phyloP scores from a whole-genome alignment of 2,888 invertebrate species.

The Galeopsomyia nigrocyanea region DNA sequence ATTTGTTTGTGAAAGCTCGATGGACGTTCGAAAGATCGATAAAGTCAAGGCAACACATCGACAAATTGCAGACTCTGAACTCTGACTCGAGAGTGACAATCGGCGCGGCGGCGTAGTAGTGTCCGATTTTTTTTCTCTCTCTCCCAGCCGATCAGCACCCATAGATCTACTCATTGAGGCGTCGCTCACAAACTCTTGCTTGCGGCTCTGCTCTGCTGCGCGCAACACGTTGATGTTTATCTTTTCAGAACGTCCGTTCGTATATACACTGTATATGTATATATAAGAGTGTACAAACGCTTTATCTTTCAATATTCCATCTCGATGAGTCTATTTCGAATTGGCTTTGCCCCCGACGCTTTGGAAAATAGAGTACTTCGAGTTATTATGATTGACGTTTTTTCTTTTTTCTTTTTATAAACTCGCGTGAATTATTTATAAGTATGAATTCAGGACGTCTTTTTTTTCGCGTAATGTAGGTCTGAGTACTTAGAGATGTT shows the following conservation, averaged over 20 bases:
- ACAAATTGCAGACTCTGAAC: slow-evolving; percentile 13
- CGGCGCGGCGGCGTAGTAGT: not conserved
- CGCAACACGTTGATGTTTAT: slow-evolving; percentile 25
- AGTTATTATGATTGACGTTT: no score
- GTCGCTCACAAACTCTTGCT: slow-evolving; percentile 30
- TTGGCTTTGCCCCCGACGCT: no score
- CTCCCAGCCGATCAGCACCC: not conserved
- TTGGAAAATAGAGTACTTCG: no score
- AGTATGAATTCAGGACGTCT: no score
- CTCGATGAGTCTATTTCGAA: slow-evolving; percentile 35
- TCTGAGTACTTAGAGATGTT: no score
- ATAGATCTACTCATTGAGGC: slow-evolving; percentile 28
- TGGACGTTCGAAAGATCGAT: not conserved
- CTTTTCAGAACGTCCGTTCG: slow-evolving; percentile 27
- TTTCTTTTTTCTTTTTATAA: no score
- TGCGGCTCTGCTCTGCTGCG: not conserved
- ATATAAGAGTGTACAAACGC: not conserved
- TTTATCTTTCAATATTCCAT: slow-evolving; percentile 31
- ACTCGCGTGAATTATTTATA: no score
- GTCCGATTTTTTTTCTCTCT: not conserved
- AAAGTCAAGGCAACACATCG: slow-evolving; percentile 31
- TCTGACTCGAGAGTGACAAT: slow-evolving; percentile 32
- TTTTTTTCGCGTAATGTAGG: no score
- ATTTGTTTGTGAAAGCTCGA: not conserved
- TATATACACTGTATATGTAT: not conserved